Evolutionary conservation across 2,888 invertebrate genomes (phyloP).

Genomic region (Tiliacea aurago): DNA sequence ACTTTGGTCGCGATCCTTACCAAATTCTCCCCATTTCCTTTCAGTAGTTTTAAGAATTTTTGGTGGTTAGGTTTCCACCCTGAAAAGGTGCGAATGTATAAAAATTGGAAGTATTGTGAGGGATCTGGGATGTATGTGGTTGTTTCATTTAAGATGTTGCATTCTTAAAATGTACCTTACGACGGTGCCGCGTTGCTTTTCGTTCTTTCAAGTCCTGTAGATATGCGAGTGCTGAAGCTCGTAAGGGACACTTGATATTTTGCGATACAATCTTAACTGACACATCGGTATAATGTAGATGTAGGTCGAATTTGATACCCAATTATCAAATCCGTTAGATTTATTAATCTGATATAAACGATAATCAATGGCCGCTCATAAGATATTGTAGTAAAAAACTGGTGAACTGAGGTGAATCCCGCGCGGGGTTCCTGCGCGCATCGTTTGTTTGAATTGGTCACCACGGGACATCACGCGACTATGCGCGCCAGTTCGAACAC

Average conservation of each 20-base stretch:
- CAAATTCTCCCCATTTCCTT: conserved; percentile 60
- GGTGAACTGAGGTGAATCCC: neutral
- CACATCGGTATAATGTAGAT: conserved; percentile 12
- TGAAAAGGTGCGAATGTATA: conserved; percentile 41
- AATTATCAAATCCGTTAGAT: conserved; percentile 11
- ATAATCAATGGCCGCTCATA: conserved; percentile 16
- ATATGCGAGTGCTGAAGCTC: neutral
- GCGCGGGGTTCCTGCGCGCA: neutral
- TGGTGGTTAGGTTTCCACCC: conserved; percentile 23
- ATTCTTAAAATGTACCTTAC: neutral
- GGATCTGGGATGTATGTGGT: conserved; percentile 40
- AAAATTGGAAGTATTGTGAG: conserved; percentile 43
- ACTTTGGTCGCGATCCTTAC: conserved; percentile 49
- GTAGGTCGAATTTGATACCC: conserved; percentile 28
- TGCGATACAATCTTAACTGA: conserved; percentile 17
- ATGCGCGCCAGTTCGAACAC: neutral
- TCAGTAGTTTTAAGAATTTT: conserved; percentile 44
- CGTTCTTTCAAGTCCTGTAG: neutral
- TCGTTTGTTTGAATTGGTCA: neutral
- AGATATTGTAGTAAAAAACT: conserved; percentile 17
- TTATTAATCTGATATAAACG: conserved; percentile 7
- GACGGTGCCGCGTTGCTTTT: conserved; percentile 5
- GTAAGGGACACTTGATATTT: conserved; percentile 12
- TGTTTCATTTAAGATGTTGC: conserved; percentile 27
- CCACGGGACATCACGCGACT: neutral